These are phyloP conservation scores for Himantopus leucocephalus DNA, from an alignment of 2,113 vertebrate species.

Conservation along the genomic window DNA sequence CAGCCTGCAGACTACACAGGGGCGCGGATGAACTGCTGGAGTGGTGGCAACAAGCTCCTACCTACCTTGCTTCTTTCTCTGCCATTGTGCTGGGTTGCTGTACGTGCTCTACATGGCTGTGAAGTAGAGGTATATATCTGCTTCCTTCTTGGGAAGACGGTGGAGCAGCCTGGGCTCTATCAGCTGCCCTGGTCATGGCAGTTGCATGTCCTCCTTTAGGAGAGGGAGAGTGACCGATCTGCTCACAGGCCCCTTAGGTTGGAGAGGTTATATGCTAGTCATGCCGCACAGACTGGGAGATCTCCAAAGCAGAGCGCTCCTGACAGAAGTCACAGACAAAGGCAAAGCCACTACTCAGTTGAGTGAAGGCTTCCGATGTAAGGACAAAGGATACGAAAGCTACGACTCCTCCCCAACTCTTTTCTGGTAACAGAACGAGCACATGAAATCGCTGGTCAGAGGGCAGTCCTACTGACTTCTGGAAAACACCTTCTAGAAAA, in stretches of 20 bases:
- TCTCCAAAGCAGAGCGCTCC: background rate
- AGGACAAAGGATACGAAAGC: background rate
- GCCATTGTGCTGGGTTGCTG: background rate
- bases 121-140: background rate
- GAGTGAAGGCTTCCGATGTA: background rate
- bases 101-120: background rate
- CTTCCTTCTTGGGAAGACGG: background rate
- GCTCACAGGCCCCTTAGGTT: background rate
- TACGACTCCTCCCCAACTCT: background rate
- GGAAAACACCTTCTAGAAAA: background rate
- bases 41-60: background rate
- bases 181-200: background rate
- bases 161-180: background rate
- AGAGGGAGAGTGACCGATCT: background rate
- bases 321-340: background rate
- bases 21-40: background rate
- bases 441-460: fast-evolving
- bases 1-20: background rate
- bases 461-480: background rate
- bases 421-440: background rate
- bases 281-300: background rate
- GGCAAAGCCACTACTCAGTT: background rate
- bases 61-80: background rate
- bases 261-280: background rate
- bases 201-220: background rate